These are phyloP conservation scores for Scortum barcoo DNA, from an alignment of 2,113 vertebrate species.

Conservation along the genomic window DNA sequence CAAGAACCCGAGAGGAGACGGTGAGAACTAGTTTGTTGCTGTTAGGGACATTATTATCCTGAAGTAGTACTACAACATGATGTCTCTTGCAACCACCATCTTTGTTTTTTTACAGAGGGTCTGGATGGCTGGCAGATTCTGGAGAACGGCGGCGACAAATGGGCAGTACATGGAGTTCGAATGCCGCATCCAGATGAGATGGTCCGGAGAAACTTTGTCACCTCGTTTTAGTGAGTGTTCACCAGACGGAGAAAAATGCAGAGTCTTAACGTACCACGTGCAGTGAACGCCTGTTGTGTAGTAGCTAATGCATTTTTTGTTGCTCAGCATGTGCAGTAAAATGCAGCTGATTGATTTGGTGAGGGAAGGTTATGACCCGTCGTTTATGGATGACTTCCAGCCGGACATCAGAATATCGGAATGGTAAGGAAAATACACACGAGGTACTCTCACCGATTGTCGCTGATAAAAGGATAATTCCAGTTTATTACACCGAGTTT, in stretches of 20 bases:
- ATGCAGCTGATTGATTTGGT: constrained; percentile 75
- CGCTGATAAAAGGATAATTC: not conserved
- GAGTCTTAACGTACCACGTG: too few species aligned
- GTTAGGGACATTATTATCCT: not conserved
- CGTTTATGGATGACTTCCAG: constrained; percentile 75
- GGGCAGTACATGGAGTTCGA: constrained; percentile 48
- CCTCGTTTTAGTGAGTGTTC: constrained; percentile 75
- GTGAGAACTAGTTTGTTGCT: constrained; percentile 50
- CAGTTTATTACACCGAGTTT: too few species aligned
- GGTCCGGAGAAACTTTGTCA: constrained; percentile 75
- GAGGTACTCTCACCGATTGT: not conserved
- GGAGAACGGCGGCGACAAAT: constrained; percentile 73
- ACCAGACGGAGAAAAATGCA: not conserved
- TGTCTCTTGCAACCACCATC: not conserved
- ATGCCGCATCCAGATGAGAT: constrained; percentile 58
- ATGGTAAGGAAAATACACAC: constrained; percentile 71
- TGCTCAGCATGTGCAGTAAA: constrained; percentile 74
- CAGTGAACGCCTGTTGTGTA: too few species aligned
- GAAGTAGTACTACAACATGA: accelerated
- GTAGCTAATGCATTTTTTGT: not conserved
- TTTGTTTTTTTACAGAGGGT: constrained; percentile 44
- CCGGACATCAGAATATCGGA: constrained; percentile 81
- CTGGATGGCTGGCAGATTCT: constrained; percentile 67
- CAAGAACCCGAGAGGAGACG: constrained; percentile 75
- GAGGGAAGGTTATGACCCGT: constrained; percentile 72